These are phyloP conservation scores for Kryptopterus vitreolus DNA, from an alignment of 2,797 vertebrate species.

Conservation along the genomic window DNA sequence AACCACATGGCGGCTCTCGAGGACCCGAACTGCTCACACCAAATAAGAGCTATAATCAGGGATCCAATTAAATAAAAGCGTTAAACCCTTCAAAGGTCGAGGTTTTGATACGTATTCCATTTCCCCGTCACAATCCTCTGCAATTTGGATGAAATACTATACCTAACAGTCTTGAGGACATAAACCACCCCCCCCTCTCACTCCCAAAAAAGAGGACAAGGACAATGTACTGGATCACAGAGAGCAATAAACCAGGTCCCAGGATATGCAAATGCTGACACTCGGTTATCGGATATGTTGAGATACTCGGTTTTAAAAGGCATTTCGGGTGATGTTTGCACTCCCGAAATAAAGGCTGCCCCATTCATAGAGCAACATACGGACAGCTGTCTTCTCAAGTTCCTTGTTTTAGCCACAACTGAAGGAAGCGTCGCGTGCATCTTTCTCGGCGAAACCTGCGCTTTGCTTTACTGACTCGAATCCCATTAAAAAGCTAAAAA, in stretches of 20 bases:
- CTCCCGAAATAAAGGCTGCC: not conserved
- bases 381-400: slow-evolving; percentile 28
- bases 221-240: slow-evolving; percentile 2
- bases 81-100: not conserved
- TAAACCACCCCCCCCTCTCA: too few relatives aligned
- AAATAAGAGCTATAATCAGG: not conserved
- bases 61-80: not conserved
- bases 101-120: slow-evolving; percentile 25
- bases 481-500: not conserved
- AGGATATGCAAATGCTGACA: not conserved
- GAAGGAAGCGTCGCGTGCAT: not conserved
- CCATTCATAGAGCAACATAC: not conserved
- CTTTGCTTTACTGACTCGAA: not conserved
- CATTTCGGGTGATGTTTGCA: not conserved
- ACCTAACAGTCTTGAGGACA: slow-evolving; percentile 32
- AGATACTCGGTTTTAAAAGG: not conserved
- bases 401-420: slow-evolving; percentile 25
- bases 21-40: not conserved
- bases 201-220: slow-evolving; percentile 31
- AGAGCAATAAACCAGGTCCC: not conserved
- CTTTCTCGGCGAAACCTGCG: not conserved
- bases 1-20: not conserved
- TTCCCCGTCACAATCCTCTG: slow-evolving; percentile 33
- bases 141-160: slow-evolving; percentile 27
- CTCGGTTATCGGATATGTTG: not conserved